These are phyloP conservation scores for Premnoplex brunnescens DNA, from an alignment of 2,797 vertebrate species.

Conservation along the genomic window DNA sequence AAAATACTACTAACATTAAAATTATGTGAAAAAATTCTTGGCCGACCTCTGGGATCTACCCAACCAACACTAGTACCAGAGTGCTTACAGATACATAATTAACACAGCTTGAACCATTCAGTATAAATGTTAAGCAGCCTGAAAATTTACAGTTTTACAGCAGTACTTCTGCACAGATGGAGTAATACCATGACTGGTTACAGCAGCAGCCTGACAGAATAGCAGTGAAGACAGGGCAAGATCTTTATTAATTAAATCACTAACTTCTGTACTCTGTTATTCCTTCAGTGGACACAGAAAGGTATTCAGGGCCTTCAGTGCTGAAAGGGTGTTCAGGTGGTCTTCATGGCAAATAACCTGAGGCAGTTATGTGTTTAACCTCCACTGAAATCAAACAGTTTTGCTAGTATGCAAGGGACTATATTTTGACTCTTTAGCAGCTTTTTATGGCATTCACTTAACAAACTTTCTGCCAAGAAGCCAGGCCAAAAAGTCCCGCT, in stretches of 20 bases:
- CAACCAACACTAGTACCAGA: background rate
- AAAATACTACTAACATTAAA: conserved; percentile 9
- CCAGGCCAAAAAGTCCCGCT: background rate
- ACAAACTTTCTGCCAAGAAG: background rate
- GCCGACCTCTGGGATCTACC: background rate
- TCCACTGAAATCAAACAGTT: background rate
- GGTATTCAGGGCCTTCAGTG: background rate
- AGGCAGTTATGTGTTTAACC: background rate
- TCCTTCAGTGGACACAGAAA: background rate
- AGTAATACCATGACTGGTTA: background rate
- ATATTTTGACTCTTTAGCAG: background rate
- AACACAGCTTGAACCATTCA: conserved; percentile 33
- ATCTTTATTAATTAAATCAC: background rate
- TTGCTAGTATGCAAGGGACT: background rate
- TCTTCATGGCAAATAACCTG: background rate
- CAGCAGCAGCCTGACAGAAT: background rate
- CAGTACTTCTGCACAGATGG: conserved; percentile 19
- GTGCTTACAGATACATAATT: background rate
- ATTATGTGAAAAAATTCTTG: background rate
- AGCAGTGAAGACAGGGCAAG: background rate
- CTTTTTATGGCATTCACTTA: background rate
- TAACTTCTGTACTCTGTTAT: background rate
- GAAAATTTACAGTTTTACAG: conserved; percentile 33
- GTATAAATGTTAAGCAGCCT: background rate
- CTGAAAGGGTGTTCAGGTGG: background rate